Evolutionary conservation across 1,140 invertebrate genomes (phyloP).

Genomic region (Adoxophyes honmai): DNA sequence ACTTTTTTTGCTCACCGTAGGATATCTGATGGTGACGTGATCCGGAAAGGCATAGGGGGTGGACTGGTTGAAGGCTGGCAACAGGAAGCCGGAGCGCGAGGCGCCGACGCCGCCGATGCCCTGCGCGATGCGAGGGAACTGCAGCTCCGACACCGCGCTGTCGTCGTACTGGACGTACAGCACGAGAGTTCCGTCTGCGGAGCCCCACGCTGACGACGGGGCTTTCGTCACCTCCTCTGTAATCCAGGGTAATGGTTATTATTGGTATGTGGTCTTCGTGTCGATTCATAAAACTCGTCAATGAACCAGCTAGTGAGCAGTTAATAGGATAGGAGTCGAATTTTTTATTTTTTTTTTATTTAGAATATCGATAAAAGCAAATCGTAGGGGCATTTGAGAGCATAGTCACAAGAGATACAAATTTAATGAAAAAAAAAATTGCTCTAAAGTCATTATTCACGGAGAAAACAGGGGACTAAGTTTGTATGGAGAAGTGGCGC

Average conservation of each 20-base stretch:
- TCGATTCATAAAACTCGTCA: too few species aligned
- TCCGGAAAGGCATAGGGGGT: constrained; percentile 81
- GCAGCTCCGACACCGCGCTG: constrained; percentile 84
- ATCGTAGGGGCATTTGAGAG: too few species aligned
- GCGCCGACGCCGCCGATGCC: constrained; percentile 63
- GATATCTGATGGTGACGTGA: constrained; percentile 86
- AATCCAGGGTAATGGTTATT: constrained; percentile 25
- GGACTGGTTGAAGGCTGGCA: constrained; percentile 54
- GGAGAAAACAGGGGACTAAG: too few species aligned
- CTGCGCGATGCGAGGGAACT: constrained; percentile 86
- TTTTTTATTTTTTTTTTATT: too few species aligned
- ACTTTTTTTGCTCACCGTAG: constrained; percentile 78
- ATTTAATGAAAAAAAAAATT: too few species aligned
- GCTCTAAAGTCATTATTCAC: too few species aligned
- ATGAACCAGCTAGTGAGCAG: too few species aligned
- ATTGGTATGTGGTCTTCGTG: too few species aligned
- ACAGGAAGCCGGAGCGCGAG: constrained; percentile 66
- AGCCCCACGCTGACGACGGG: constrained; percentile 90
- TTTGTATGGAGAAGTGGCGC: too few species aligned
- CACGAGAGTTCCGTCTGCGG: constrained; percentile 86
- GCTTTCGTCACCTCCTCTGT: constrained; percentile 87
- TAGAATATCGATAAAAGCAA: too few species aligned
- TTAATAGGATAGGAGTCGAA: neutral
- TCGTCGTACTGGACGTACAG: constrained; percentile 94
- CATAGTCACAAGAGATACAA: too few species aligned